These are phyloP conservation scores for Zonitis immaculata DNA, from an alignment of 2,888 invertebrate species.

Conservation along the genomic window DNA sequence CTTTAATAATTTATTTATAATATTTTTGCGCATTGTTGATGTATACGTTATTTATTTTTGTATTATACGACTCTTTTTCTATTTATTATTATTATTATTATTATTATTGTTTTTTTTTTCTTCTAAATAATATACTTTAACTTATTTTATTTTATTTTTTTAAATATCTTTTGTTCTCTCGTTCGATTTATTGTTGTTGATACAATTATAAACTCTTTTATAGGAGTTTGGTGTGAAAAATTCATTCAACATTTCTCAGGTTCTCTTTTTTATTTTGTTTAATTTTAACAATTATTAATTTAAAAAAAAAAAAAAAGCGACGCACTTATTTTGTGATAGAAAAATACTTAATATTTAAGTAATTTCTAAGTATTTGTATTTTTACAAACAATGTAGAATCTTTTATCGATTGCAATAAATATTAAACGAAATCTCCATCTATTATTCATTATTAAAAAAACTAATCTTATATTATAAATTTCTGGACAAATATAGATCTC, in stretches of 20 bases:
- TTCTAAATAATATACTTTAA: too few relatives aligned
- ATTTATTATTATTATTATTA: constrained; percentile 22
- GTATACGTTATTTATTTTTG: constrained; percentile 22
- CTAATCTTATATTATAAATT: constrained; percentile 22
- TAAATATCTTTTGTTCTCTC: constrained; percentile 9
- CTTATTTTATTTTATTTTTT: constrained; percentile 11
- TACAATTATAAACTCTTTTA: background rate
- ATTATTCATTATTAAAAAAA: too few relatives aligned
- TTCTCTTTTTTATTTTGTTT: constrained; percentile 16
- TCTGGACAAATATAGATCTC: constrained; percentile 35
- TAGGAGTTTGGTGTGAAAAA: constrained; percentile 11
- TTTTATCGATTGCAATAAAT: constrained; percentile 21
- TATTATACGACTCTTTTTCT: constrained; percentile 21
- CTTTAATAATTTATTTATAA: constrained; percentile 26
- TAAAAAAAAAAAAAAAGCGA: too few relatives aligned
- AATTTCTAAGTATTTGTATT: constrained; percentile 40
- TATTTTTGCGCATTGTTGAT: constrained; percentile 28
- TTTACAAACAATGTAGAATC: constrained; percentile 37
- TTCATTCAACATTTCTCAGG: constrained; percentile 19
- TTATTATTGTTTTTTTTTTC: too few relatives aligned
- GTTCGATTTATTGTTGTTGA: constrained; percentile 12
- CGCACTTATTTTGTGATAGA: constrained; percentile 42
- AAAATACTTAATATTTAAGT: constrained; percentile 48
- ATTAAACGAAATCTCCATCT: constrained; percentile 9
- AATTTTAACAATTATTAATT: constrained; percentile 12